Evolutionary conservation across 2,113 vertebrate genomes (phyloP), one percentile per base, ranked within the genome.

Genomic region (Amia ocellicauda): DNA sequence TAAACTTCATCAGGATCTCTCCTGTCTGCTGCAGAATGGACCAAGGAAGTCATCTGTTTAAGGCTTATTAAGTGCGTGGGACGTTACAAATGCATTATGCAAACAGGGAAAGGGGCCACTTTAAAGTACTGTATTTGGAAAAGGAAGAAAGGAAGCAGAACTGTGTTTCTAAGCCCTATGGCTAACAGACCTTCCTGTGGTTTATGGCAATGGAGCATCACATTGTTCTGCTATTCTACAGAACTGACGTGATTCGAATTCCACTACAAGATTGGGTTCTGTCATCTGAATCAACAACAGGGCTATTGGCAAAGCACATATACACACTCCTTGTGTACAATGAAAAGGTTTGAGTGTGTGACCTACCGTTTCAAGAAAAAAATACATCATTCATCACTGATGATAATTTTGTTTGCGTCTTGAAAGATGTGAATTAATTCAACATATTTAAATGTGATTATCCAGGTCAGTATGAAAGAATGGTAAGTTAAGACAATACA

Each of bases 171-270:
- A 67, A 57, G 61, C 43, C 58, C 68, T 63, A 72, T 68, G 71
- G 75, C 75, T 70, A 68, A 55, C 50, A 57, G 69, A 76, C 68
- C 69, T 65, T 73, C 63, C 66, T 85, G 82, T 55, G 70, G 79
- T 80, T 64, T 70, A 69, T 60, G 70, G 75, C 74, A 80, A 80
- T 72, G 71, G 69, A 75, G 80, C 81, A 69, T 80, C 78, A 80
- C 78, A 78, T 74, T 85, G 78, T 80, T 75, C 75, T 64, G 70
- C 60, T 56, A 73, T 77, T 68, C 64, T 61, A 68, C 66, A 68
- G 53, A 62, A 31, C 23, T 20, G 14, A n/a, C 64, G 71, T 74
- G 79, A 74, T 62, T 63, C 74, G 24, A 43, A 26, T 47, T 7
- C 53, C 26, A 28, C 16, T 17, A 56, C 23, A 29, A 56, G 53